phyloP scores from a whole-genome alignment of 2,113 vertebrate species.

The Piprites chloris region DNA sequence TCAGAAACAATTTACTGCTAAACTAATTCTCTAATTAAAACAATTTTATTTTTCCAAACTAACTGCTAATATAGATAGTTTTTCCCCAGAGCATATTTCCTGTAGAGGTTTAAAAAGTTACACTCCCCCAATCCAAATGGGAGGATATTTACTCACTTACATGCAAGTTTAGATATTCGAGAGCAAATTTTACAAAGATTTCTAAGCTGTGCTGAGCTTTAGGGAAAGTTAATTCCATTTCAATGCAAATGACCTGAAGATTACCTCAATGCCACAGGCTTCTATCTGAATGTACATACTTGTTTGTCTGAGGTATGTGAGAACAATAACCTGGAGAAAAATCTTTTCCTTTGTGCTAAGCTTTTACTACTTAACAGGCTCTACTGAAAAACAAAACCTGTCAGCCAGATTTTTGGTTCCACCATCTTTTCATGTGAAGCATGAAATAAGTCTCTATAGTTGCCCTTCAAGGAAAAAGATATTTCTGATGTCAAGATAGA shows the following conservation, averaged over 20 bases:
- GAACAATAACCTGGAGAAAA: background rate
- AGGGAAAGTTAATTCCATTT: background rate
- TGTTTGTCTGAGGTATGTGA: conserved; percentile 6
- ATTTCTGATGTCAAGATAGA: conserved; percentile 1
- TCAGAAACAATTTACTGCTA: background rate
- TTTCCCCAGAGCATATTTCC: background rate
- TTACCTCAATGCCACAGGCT: background rate
- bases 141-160: background rate
- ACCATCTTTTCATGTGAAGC: background rate
- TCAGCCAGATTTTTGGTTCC: conserved; percentile 5
- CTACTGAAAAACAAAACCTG: conserved; percentile 11
- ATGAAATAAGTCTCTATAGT: background rate
- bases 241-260: background rate
- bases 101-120: background rate
- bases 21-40: background rate
- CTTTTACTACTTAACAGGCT: background rate
- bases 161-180: background rate
- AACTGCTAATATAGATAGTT: background rate
- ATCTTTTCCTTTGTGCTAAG: background rate
- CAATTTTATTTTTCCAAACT: background rate
- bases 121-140: background rate
- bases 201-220: background rate
- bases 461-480: background rate
- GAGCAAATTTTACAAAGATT: background rate
- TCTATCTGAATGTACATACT: background rate